These are phyloP conservation scores for Spilosoma lubricipeda DNA, from an alignment of 2,888 invertebrate species.

Conservation along the genomic window DNA sequence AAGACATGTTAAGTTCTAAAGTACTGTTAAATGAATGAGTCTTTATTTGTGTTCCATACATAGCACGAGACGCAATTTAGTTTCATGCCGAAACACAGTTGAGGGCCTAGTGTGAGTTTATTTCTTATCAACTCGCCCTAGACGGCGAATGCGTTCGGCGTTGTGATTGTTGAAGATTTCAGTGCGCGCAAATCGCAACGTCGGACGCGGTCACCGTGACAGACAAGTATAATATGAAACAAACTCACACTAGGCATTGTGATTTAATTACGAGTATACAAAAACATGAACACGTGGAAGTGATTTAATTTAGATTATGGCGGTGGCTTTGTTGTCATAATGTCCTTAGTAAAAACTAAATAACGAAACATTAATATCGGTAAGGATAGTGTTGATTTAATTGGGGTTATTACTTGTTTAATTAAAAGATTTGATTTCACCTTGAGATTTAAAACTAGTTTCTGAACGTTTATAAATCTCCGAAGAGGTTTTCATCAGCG, in stretches of 20 bases:
- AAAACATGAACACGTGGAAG: background rate
- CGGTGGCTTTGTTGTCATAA: background rate
- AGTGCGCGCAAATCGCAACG: too few relatives aligned
- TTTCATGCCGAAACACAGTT: background rate
- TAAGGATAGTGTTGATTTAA: background rate
- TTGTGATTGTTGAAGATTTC: too few relatives aligned
- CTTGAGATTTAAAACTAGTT: constrained; percentile 1
- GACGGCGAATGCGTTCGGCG: too few relatives aligned
- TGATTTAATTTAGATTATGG: background rate
- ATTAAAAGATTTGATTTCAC: background rate
- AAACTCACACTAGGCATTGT: too few relatives aligned
- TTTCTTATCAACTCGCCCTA: too few relatives aligned
- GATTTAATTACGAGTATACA: background rate
- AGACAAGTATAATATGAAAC: too few relatives aligned
- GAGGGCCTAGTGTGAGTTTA: too few relatives aligned
- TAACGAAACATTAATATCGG: background rate
- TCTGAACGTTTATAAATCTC: background rate
- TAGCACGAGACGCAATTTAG: constrained; percentile 7
- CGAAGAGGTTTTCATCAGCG: background rate
- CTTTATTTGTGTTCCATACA: constrained; percentile 30
- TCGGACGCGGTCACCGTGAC: too few relatives aligned
- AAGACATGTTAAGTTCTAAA: constrained; percentile 30
- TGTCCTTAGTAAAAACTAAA: background rate
- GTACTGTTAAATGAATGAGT: constrained; percentile 27
- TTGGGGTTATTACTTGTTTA: background rate